A percentile compares a stretch with the other conserved stretches of the same genome.
Conservation (phyloP, 2,797 vertebrate genomes). For the Erpetoichthys calabaricus region DNA sequence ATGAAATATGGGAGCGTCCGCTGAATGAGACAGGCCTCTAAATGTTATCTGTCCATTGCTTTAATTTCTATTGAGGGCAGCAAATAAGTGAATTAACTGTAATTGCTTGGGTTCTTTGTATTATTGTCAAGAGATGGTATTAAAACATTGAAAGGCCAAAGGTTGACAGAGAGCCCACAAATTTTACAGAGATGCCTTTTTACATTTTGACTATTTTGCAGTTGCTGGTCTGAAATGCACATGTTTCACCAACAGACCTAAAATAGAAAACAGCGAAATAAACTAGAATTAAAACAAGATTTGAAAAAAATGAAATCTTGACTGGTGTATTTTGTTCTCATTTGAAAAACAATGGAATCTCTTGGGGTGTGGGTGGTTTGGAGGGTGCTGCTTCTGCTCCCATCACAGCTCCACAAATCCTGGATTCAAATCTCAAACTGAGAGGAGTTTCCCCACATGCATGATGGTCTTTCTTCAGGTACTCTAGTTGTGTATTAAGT, state of each 20-base stretch:
- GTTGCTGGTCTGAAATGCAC: conserved; percentile 62
- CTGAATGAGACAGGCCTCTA: conserved; percentile 7
- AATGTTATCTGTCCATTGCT: conserved; percentile 17
- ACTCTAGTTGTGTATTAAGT: no score
- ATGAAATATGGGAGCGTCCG: background rate
- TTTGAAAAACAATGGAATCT: background rate
- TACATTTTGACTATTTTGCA: conserved; percentile 39
- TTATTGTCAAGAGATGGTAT: conserved; percentile 28
- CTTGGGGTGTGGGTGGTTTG: no score
- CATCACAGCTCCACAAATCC: no score
- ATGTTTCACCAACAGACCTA: conserved; percentile 56
- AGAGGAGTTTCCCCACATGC: no score
- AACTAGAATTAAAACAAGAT: conserved; percentile 34
- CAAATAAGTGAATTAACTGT: conserved; percentile 4
- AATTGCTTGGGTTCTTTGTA: conserved; percentile 14
- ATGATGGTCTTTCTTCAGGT: no score
- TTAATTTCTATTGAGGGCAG: conserved; percentile 19
- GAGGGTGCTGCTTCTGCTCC: no score
- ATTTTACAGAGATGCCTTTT: conserved; percentile 40
- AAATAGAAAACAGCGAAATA: conserved; percentile 46
- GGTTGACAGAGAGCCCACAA: conserved; percentile 39
- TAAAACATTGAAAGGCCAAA: conserved; percentile 45
- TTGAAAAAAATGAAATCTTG: conserved; percentile 19
- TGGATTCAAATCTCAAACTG: no score
- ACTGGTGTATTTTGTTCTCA: conserved; percentile 9